These are phyloP conservation scores for Pantherophis vulpinus DNA, from an alignment of 2,797 vertebrate species.

Conservation along the genomic window DNA sequence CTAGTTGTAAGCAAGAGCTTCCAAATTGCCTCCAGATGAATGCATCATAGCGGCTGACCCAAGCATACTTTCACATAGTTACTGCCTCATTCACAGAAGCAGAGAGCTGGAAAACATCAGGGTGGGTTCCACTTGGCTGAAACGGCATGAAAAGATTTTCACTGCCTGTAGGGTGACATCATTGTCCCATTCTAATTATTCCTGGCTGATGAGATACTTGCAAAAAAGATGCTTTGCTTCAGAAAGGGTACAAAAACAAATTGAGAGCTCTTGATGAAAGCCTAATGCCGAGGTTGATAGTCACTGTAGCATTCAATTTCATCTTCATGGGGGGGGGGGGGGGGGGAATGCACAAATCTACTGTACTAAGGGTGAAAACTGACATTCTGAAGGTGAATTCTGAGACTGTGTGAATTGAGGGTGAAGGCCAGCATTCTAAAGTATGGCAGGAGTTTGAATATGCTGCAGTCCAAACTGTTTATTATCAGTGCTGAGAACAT, in stretches of 20 bases:
- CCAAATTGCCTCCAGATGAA: slow-evolving; percentile 71
- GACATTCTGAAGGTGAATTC: neutral
- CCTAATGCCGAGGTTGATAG: slow-evolving; percentile 3
- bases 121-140: slow-evolving; percentile 62
- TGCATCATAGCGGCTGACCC: slow-evolving; percentile 70
- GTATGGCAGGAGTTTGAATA: neutral
- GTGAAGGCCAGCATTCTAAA: neutral
- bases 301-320: slow-evolving; percentile 33
- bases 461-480: too few relatives aligned
- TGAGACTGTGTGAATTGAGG: neutral
- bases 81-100: slow-evolving; percentile 67
- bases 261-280: slow-evolving; percentile 19
- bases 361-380: neutral
- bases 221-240: slow-evolving; percentile 38
- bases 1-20: slow-evolving; percentile 71
- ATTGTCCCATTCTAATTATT: slow-evolving; percentile 60
- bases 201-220: slow-evolving; percentile 49
- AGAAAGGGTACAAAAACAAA: slow-evolving; percentile 31
- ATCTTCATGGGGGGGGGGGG: neutral
- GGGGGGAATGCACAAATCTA: neutral
- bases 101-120: slow-evolving; percentile 61
- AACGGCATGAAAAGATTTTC: slow-evolving; percentile 67
- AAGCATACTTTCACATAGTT: slow-evolving; percentile 70
- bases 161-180: slow-evolving; percentile 57
- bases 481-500: neutral